Evolutionary conservation across 2,113 vertebrate species (phyloP), one percentile per base, ranked within the genome.

Genomic region (Elephantulus edwardii): DNA sequence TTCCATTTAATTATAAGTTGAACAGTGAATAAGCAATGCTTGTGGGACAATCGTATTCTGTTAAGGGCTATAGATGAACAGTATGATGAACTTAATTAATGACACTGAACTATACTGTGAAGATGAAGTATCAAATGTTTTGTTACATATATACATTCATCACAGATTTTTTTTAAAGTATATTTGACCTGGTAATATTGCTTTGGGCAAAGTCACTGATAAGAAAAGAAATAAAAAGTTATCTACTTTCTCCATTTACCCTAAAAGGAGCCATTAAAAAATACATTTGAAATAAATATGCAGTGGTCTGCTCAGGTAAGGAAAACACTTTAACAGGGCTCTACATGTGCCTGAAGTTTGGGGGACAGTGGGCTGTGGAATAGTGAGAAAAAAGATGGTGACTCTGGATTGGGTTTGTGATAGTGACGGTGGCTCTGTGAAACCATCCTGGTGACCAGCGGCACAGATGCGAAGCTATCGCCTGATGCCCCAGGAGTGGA

Each of bases 1-100:
- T 90, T 89, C 54, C 44, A 83, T 81, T 86, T 26, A 90, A 88
- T 46, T 60, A 11, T 64, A 81, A 82, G 46, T 76, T 79, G 33
- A 86, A 79, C 48, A 64, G n/a, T 22, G 52, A 92, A 38, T 72
- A 40, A 78, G 33, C 7, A 68, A 68, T 38, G 28, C n/a, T 68
- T 68, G 22, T n/a, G 66, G 35, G 35, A 22, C 66, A 68, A 24
- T 38, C 19, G 13, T 30, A 20, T 68, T 38, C 35, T 35, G 66
- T 12, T 38, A 33, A 12, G 58, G 58, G 58, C 58, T 33, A 12
- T 20, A 6, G 66, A 3, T 68, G 35, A 38, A 68, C 66, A 62
- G 16, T 30, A 22, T 24, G 35, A 35, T 16, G 66, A 68, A 38
- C 1, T 8, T 38, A 68, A 68, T 68, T 66, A 66, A 66, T 35